A percentile compares a stretch with the other conserved stretches of the same genome.
phyloP scores from a whole-genome alignment of 2,797 vertebrate genomes.

The Hoplostethus atlanticus region DNA sequence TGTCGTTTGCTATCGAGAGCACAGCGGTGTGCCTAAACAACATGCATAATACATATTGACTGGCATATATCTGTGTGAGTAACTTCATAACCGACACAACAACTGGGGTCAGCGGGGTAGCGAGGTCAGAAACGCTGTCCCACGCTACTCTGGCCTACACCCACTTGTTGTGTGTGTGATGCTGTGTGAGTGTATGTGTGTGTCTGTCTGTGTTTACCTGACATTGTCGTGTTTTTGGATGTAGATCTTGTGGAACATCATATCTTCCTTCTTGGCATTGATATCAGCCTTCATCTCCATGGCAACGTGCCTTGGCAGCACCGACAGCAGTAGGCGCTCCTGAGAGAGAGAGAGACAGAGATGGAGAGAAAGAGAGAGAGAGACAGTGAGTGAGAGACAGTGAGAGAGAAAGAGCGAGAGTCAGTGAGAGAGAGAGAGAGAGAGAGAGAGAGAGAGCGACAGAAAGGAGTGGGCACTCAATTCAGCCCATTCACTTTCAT shows the following conservation, averaged over 20 bases:
- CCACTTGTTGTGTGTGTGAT: constrained; percentile 6
- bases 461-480: constrained; percentile 21
- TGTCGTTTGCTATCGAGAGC: constrained; percentile 54
- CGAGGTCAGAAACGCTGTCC: constrained; percentile 34
- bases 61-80: constrained; percentile 61
- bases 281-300: constrained; percentile 99
- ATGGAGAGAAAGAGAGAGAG: constrained; percentile 37
- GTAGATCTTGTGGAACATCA: constrained; percentile 99
- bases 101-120: constrained; percentile 32
- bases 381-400: constrained; percentile 19
- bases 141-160: neutral
- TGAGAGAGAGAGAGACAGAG: constrained; percentile 67
- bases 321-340: constrained; percentile 98
- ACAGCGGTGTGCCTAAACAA: constrained; percentile 52
- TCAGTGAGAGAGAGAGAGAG: neutral
- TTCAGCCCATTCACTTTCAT: constrained; percentile 63
- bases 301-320: constrained; percentile 98
- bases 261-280: constrained; percentile 98
- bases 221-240: constrained; percentile 99
- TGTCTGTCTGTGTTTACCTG: constrained; percentile 85
- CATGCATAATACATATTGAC: constrained; percentile 71
- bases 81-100: constrained; percentile 62
- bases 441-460: constrained; percentile 11
- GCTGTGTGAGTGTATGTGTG: neutral
- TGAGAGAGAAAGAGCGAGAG: constrained; percentile 1